Conservation (phyloP, 2,888 invertebrate species). For the Electrophaes corylata region DNA sequence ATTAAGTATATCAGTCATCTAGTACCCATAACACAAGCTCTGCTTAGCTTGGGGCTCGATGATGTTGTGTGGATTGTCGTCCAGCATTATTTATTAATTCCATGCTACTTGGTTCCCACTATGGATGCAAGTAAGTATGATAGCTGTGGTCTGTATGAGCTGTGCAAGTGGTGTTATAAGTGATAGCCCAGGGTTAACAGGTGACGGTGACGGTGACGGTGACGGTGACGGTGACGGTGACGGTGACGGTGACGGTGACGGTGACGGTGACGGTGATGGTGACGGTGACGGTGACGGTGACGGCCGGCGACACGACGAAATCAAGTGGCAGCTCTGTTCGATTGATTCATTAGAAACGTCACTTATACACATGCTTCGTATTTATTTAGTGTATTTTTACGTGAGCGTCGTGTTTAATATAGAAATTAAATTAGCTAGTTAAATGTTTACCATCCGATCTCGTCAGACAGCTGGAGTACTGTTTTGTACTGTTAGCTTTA, state of each 20-base stretch:
- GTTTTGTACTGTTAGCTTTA: background rate
- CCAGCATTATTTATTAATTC: no score
- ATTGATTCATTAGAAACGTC: background rate
- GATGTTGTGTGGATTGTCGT: no score
- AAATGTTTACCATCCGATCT: background rate
- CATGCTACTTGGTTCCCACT: no score
- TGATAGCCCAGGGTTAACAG: background rate
- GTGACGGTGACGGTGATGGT: background rate
- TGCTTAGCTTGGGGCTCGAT: no score
- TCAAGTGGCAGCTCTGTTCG: background rate
- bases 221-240: background rate
- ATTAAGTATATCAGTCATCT: no score
- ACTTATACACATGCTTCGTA: background rate
- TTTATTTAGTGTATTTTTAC: conserved; percentile 4
- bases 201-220: background rate
- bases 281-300: background rate
- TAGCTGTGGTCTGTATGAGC: background rate
- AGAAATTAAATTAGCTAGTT: background rate
- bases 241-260: background rate
- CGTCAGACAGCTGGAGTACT: background rate
- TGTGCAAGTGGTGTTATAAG: background rate
- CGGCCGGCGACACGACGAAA: background rate
- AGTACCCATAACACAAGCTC: no score
- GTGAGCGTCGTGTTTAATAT: background rate
- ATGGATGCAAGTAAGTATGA: background rate